A percentile compares a stretch with the other conserved stretches of the same genome.
Conservation (phyloP, 2,888 invertebrate species). For the Archips xylosteana region DNA sequence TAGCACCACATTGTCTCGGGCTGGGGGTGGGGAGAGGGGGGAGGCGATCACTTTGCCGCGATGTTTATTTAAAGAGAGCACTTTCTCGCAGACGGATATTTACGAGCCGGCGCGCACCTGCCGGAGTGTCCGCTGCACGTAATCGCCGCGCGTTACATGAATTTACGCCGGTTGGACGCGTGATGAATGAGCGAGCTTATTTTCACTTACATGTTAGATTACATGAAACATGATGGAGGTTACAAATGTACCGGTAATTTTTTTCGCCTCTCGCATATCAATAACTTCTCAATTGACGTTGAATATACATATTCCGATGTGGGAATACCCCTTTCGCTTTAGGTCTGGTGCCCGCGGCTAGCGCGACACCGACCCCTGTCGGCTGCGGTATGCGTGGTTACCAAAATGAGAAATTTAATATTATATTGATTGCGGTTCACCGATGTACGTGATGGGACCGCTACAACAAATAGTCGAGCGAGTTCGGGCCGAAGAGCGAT, state of each 20-base stretch:
- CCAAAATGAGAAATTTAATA: not conserved
- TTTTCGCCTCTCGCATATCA: too few species aligned
- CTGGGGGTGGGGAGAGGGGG: not conserved
- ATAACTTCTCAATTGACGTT: too few species aligned
- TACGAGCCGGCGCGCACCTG: constrained; percentile 43
- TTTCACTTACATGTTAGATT: not conserved
- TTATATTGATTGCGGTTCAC: not conserved
- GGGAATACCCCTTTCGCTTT: too few species aligned
- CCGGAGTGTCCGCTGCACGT: not conserved
- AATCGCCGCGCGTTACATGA: not conserved
- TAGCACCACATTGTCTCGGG: constrained; percentile 25
- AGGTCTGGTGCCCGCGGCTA: too few species aligned
- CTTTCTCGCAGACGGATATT: constrained; percentile 48
- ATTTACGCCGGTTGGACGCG: not conserved
- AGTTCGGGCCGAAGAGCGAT: not conserved
- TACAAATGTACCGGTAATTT: too few species aligned
- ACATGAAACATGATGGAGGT: too few species aligned
- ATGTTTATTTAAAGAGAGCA: constrained; percentile 51
- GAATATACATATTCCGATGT: too few species aligned
- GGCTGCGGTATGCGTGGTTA: not conserved
- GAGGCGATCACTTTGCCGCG: constrained; percentile 45
- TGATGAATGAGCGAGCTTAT: not conserved
- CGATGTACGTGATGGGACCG: not conserved
- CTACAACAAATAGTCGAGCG: not conserved
- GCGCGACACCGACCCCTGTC: too few species aligned